Evolutionary conservation across 1,140 invertebrate genomes (phyloP).

Genomic region (Drosophila subpulchrella): DNA sequence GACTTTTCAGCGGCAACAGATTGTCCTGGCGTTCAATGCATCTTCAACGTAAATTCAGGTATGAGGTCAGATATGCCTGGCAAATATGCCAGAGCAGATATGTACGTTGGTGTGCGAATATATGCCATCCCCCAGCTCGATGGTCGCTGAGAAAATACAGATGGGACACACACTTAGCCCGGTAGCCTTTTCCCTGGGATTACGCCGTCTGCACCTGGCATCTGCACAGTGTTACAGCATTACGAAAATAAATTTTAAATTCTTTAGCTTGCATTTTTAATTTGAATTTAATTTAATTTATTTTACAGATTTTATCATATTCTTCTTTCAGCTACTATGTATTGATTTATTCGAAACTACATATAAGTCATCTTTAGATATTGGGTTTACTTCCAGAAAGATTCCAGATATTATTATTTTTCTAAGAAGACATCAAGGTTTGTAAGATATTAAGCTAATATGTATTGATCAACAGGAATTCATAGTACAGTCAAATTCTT

Average conservation of each 20-base stretch:
- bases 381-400: no score
- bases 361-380: no score
- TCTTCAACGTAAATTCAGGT: conserved; percentile 9
- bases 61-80: conserved; percentile 13
- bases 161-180: conserved; percentile 18
- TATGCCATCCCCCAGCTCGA: conserved; percentile 14
- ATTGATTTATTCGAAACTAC: no score
- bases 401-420: no score
- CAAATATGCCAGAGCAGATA: conserved; percentile 28
- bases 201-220: conserved; percentile 27
- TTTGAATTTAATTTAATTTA: background rate
- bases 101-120: background rate
- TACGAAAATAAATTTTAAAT: background rate
- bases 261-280: background rate
- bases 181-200: conserved; percentile 28
- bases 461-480: no score
- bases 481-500: no score
- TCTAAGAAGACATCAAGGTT: no score
- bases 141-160: conserved; percentile 44
- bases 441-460: no score
- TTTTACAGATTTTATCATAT: no score
- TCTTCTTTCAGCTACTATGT: no score
- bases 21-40: conserved; percentile 32
- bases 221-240: conserved; percentile 12
- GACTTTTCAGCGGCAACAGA: conserved; percentile 26